A percentile compares a stretch with the other conserved stretches of the same genome.
These are phyloP conservation scores for Phenganax stokvisi DNA, from an alignment of 92 coral and sea anemone genomes.

Conservation along the genomic window DNA sequence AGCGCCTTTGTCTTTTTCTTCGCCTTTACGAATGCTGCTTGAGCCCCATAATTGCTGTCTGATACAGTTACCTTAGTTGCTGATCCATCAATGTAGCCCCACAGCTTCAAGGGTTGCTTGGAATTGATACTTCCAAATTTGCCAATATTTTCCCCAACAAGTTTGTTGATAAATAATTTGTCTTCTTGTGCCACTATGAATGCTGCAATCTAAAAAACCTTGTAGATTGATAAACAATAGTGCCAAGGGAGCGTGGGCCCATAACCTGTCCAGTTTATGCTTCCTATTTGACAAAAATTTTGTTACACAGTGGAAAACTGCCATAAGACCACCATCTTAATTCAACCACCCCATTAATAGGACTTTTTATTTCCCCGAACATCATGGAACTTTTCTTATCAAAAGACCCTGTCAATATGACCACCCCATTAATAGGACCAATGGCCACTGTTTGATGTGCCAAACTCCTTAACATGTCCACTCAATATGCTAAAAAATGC, in stretches of 20 bases:
- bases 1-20: neutral
- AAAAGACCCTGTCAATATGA: too few species aligned
- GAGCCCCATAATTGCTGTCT: neutral
- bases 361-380: too few species aligned
- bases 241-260: slow-evolving; percentile 6
- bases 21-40: neutral
- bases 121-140: neutral
- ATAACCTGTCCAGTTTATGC: slow-evolving; percentile 11
- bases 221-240: neutral
- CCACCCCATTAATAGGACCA: too few species aligned
- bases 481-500: too few species aligned
- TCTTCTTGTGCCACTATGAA: neutral
- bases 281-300: too few species aligned
- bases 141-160: neutral
- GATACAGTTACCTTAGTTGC: neutral
- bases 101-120: neutral
- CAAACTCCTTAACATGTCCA: too few species aligned
- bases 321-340: too few species aligned
- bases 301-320: too few species aligned
- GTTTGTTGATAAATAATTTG: neutral
- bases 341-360: too few species aligned
- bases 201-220: neutral
- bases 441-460: too few species aligned
- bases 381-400: too few species aligned
- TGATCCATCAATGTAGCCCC: neutral